Conservation (phyloP, 2,113 vertebrate species). For the Tor tambroides region DNA sequence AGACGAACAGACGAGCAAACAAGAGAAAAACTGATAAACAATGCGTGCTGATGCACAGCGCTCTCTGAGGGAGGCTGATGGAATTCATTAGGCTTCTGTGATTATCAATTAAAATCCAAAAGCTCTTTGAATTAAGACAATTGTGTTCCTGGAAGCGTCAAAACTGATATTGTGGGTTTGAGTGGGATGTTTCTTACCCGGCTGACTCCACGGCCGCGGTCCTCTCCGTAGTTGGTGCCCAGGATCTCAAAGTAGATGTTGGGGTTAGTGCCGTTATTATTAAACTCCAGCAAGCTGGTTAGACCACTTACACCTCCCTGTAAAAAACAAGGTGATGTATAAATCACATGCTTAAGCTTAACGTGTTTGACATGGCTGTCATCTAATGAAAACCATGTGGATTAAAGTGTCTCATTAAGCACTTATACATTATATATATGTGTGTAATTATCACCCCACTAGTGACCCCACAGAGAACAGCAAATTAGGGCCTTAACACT, state of each 20-base stretch:
- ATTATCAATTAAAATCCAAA: conserved; percentile 63
- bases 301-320: conserved; percentile 92
- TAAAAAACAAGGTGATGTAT: conserved; percentile 33
- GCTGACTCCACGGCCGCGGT: conserved; percentile 91
- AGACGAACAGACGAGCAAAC: conserved; percentile 51
- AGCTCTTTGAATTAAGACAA: conserved; percentile 56
- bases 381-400: background rate
- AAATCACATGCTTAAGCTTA: background rate
- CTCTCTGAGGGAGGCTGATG: conserved; percentile 59
- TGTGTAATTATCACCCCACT: background rate
- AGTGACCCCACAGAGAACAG: background rate
- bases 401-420: background rate
- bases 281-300: conserved; percentile 94
- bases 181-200: conserved; percentile 81
- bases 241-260: conserved; percentile 98
- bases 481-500: background rate
- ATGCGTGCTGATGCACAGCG: conserved; percentile 14
- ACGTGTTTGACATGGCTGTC: background rate
- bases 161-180: background rate
- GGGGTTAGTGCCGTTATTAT: conserved; percentile 92
- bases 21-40: conserved; percentile 45
- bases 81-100: conserved; percentile 63
- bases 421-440: background rate
- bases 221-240: conserved; percentile 97
- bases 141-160: conserved; percentile 36